These are phyloP conservation scores for Rhopalosiphum padi DNA, from an alignment of 1,140 invertebrate species.

Conservation along the genomic window DNA sequence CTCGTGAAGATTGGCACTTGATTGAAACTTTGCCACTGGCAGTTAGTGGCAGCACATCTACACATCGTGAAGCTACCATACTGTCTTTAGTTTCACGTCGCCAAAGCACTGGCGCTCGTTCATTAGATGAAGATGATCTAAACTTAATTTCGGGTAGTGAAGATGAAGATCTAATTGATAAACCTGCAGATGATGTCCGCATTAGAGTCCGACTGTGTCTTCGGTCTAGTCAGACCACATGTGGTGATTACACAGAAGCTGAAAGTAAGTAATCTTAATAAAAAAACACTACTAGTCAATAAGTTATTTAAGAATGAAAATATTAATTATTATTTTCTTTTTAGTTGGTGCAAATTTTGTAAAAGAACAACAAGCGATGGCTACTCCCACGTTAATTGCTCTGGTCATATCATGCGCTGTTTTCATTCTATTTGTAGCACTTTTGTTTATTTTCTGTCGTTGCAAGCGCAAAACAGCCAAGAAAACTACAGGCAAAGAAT, in stretches of 20 bases:
- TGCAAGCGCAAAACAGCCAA: slow-evolving; percentile 83
- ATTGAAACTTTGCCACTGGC: slow-evolving; percentile 74
- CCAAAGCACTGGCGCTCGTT: slow-evolving; percentile 61
- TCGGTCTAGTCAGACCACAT: slow-evolving; percentile 77
- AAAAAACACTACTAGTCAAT: not conserved
- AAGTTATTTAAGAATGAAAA: not conserved
- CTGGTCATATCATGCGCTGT: slow-evolving; percentile 83
- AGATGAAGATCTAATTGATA: slow-evolving; percentile 65
- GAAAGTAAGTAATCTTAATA: slow-evolving; percentile 72
- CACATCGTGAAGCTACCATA: slow-evolving; percentile 71
- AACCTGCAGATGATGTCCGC: slow-evolving; percentile 69
- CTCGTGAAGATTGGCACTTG: slow-evolving; percentile 72
- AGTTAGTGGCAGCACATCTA: slow-evolving; percentile 72
- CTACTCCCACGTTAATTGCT: slow-evolving; percentile 80
- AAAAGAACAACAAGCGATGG: slow-evolving; percentile 76
- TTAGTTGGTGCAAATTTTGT: slow-evolving; percentile 81
- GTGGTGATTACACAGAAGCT: slow-evolving; percentile 81
- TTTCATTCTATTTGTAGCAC: slow-evolving; percentile 77
- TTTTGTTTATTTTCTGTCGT: slow-evolving; percentile 84
- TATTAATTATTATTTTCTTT: slow-evolving; percentile 59
- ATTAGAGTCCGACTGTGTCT: slow-evolving; percentile 81
- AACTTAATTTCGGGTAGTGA: slow-evolving; percentile 63
- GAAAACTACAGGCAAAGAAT: slow-evolving; percentile 83
- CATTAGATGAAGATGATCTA: slow-evolving; percentile 61
- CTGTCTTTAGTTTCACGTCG: slow-evolving; percentile 61